Conservation (phyloP, 2,888 invertebrate genomes). For the Noctua janthe region DNA sequence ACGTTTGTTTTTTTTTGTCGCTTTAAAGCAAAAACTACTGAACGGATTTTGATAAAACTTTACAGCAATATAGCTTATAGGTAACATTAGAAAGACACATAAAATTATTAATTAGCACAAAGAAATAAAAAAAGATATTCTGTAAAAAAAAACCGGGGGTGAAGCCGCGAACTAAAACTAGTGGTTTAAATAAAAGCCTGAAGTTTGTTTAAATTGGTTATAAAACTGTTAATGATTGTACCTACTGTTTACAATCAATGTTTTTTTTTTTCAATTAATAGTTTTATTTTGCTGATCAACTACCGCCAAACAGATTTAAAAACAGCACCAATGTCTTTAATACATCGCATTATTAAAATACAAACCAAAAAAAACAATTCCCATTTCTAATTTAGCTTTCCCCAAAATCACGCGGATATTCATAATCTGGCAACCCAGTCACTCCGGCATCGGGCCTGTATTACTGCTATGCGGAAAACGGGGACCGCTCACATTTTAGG, state of each 20-base stretch:
- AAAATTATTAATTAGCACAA: neutral
- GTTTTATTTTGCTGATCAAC: neutral
- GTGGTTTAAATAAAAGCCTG: neutral
- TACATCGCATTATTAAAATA: neutral
- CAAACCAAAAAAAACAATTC: neutral
- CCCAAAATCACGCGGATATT: conserved; percentile 43
- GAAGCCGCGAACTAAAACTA: neutral
- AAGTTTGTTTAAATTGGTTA: neutral
- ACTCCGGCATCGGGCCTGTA: conserved; percentile 78
- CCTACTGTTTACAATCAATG: neutral
- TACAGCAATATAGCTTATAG: neutral
- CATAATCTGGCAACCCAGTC: conserved; percentile 72
- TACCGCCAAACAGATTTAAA: neutral
- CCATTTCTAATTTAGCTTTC: conserved; percentile 15
- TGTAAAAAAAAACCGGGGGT: neutral
- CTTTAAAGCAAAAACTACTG: neutral
- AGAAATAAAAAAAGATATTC: neutral
- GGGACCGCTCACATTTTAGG: conserved; percentile 51
- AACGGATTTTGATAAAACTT: neutral
- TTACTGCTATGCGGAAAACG: conserved; percentile 86
- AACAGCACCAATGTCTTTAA: neutral
- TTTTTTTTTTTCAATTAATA: neutral
- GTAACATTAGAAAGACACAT: neutral
- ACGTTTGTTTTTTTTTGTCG: neutral
- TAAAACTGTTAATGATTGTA: neutral